Evolutionary conservation across 2,113 vertebrate genomes (phyloP).

Genomic region (rat (Rattus norvegicus)): GRCr8 NC_086020.1:188906001-188906500

Average conservation of each 20-base stretch:
- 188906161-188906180: background rate
- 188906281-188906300: background rate
- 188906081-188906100: background rate
- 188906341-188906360: background rate
- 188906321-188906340: background rate
- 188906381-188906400: background rate
- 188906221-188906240: background rate
- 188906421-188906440: background rate
- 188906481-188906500: background rate
- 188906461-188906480: background rate
- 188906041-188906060: background rate
- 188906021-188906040: background rate
- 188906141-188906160: background rate
- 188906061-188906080: background rate
- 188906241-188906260: background rate
- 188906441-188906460: background rate
- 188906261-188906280: background rate
- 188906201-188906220: background rate
- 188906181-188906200: background rate
- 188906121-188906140: background rate
- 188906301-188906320: background rate
- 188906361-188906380: background rate
- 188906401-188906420: background rate
- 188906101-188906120: background rate
- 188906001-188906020: background rate